phyloP scores from a whole-genome alignment of 2,888 invertebrate genomes.

The Cheilosia variabilis region DNA sequence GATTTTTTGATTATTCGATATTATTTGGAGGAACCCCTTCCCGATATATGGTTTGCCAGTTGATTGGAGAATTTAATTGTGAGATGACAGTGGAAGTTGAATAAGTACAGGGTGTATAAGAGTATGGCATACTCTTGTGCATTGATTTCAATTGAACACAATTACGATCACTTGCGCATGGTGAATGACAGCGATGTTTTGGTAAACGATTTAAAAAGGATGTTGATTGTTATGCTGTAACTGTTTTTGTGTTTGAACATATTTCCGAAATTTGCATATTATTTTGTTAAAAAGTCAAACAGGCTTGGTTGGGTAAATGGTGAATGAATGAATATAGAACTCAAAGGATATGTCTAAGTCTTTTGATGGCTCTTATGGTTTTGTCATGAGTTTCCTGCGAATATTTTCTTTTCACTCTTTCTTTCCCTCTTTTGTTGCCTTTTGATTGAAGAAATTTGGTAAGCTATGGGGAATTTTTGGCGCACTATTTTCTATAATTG shows the following conservation, averaged over 20 bases:
- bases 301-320: neutral
- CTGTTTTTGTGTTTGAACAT: constrained; percentile 46
- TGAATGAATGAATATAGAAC: constrained; percentile 5
- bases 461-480: too few species aligned
- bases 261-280: constrained; percentile 45
- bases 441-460: constrained; percentile 23
- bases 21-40: constrained; percentile 39
- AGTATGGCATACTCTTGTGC: neutral
- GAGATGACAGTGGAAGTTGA: constrained; percentile 34
- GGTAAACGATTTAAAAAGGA: constrained; percentile 58
- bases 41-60: constrained; percentile 71
- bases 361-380: neutral
- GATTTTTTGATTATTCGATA: constrained; percentile 67
- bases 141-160: constrained; percentile 72
- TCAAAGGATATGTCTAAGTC: neutral
- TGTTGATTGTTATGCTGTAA: constrained; percentile 58
- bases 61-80: constrained; percentile 69
- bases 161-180: constrained; percentile 46
- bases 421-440: constrained; percentile 8
- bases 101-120: neutral
- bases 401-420: constrained; percentile 43
- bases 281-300: constrained; percentile 22
- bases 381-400: constrained; percentile 36
- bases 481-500: too few species aligned
- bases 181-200: constrained; percentile 46